These are phyloP conservation scores for Drosophila quadrilineata DNA, from an alignment of 1,140 invertebrate genomes.

Conservation along the genomic window DNA sequence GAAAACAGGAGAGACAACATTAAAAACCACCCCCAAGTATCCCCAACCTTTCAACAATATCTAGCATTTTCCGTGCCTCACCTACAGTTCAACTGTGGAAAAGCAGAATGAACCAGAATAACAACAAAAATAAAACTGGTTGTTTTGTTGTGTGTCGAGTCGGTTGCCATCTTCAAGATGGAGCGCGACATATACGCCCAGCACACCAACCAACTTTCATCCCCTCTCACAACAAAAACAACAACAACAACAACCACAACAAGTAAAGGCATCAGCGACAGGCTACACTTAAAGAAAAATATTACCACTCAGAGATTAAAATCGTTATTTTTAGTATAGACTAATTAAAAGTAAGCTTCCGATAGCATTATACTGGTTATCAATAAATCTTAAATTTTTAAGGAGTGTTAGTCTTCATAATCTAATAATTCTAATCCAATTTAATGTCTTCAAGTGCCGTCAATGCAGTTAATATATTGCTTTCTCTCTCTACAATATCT, in stretches of 20 bases:
- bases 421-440: not conserved
- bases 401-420: too few relatives aligned
- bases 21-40: constrained; percentile 32
- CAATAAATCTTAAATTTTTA: too few relatives aligned
- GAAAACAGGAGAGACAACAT: constrained; percentile 18
- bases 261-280: constrained; percentile 12
- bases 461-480: not conserved
- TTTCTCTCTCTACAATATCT: not conserved
- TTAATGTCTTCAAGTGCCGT: constrained; percentile 1
- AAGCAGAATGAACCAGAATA: too few relatives aligned
- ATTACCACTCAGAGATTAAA: too few relatives aligned
- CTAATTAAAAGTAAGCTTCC: constrained; percentile 9
- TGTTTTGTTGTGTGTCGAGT: too few relatives aligned
- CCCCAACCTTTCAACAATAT: constrained; percentile 14
- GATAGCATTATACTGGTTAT: too few relatives aligned
- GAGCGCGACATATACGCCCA: constrained; percentile 40
- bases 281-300: constrained; percentile 58
- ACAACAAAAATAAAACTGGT: constrained; percentile 55
- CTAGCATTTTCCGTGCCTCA: constrained; percentile 29
- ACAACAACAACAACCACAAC: constrained; percentile 10
- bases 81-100: not conserved
- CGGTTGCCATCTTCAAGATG: constrained; percentile 71
- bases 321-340: not conserved
- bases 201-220: constrained; percentile 57
- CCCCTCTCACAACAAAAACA: constrained; percentile 45